These are phyloP conservation scores for Antitype chi DNA, from an alignment of 2,888 invertebrate species.

Conservation along the genomic window DNA sequence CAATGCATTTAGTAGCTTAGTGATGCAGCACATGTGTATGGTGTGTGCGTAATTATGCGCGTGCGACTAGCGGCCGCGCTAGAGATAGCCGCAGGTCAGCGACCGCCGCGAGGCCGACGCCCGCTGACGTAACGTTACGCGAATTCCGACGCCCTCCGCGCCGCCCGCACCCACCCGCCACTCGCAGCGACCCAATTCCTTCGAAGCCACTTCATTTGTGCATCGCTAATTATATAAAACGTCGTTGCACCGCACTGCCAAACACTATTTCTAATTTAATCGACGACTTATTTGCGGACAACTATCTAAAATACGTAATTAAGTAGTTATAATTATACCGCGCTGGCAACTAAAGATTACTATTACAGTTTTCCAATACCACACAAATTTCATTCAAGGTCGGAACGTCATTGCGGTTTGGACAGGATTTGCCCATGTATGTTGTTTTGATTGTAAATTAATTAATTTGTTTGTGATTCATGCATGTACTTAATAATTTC, in stretches of 20 bases:
- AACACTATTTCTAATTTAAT: constrained; percentile 85
- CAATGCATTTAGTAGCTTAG: constrained; percentile 60
- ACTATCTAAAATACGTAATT: constrained; percentile 59
- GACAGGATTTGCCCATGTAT: constrained; percentile 31
- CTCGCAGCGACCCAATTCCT: constrained; percentile 88
- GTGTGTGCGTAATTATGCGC: constrained; percentile 79
- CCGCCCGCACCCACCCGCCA: constrained; percentile 71
- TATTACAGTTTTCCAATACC: constrained; percentile 34
- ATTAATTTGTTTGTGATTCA: constrained; percentile 8
- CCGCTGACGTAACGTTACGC: constrained; percentile 90
- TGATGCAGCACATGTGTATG: constrained; percentile 63
- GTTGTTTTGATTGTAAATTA: constrained; percentile 4
- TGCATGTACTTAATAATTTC: background rate
- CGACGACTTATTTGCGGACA: constrained; percentile 74
- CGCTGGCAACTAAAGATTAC: constrained; percentile 15
- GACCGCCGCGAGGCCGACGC: constrained; percentile 88
- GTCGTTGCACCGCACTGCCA: constrained; percentile 82
- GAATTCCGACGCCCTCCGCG: constrained; percentile 84
- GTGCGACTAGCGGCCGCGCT: constrained; percentile 83
- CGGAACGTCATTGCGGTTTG: constrained; percentile 12
- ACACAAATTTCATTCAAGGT: constrained; percentile 14
- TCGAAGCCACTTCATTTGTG: constrained; percentile 88
- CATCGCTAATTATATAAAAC: constrained; percentile 88
- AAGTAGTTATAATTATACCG: constrained; percentile 40
- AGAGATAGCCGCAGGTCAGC: constrained; percentile 89